A percentile compares a stretch with the other conserved stretches of the same genome.
Conservation (phyloP, 2,797 vertebrate species). For the Loriculus beryllinus region DNA sequence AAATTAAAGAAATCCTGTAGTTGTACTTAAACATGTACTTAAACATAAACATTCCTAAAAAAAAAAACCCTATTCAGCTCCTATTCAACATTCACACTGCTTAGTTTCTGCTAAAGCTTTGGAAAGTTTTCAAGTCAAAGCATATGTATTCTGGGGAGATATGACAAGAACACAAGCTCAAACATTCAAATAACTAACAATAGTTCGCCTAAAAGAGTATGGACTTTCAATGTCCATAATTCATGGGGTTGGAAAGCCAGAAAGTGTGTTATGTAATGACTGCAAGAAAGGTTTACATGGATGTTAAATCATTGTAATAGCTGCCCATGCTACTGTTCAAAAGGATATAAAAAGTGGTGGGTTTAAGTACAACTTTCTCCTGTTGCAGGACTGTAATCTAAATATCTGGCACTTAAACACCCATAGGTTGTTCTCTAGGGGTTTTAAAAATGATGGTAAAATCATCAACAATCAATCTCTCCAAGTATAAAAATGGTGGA, state of each 20-base stretch:
- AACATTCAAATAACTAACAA: neutral
- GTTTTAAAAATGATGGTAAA: neutral
- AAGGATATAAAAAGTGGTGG: neutral
- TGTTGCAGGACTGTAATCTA: neutral
- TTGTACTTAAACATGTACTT: neutral
- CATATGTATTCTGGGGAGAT: neutral
- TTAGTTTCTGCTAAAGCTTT: neutral
- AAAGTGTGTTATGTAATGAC: neutral
- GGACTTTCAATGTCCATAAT: neutral
- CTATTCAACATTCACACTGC: no score
- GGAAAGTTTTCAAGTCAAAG: neutral
- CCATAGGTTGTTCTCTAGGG: neutral
- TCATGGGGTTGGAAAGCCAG: neutral
- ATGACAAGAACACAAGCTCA: neutral
- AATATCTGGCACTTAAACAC: neutral
- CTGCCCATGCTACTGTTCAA: neutral
- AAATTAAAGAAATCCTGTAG: neutral
- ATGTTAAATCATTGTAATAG: conserved; percentile 12
- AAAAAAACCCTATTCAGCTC: no score
- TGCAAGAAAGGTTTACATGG: neutral
- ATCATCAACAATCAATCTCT: neutral
- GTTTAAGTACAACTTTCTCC: neutral
- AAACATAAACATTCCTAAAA: neutral
- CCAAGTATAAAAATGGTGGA: neutral
- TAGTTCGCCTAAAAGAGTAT: neutral